Evolutionary conservation across 2,888 invertebrate species (phyloP), one percentile per base, ranked within the genome.

Genomic region (Amphipoea lucens): DNA sequence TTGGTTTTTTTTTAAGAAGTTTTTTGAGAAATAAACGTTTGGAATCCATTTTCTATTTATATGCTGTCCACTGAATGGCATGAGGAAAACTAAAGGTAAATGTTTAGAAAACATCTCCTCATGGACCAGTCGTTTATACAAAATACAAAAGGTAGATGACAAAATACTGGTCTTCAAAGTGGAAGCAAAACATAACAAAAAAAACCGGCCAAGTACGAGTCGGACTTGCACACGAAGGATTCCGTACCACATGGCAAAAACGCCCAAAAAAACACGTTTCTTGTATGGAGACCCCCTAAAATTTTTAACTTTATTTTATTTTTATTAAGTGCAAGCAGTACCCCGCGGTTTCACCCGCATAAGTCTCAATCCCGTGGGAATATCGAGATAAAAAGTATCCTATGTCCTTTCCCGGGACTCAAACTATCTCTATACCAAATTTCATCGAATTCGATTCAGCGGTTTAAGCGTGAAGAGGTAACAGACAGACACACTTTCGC

Each of bases 31-130:
- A 36, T 23, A 23, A 36, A 14, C 9, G 51, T 36, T 36, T 23
- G 4, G 36, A 23, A 51, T 36, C 23, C 29, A 7, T 51, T 51
- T 51, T 23, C 7, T 36, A 51, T 69, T 3, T 45, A 29, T 29
- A 45, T 29, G 29, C 7, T 9, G 29, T 23, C 3, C 70, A 54
- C 23, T 40, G 54, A 54, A 54, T 40, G 57, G n/a, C 40, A 54
- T 17, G 5, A 51, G 36, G 14, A 23, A 36, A 45, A 45, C 45
- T 45, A 45, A 45, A 45, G 1, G 40, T 40, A 20, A 20, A 71
- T 71, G 11, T 71, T 71, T 71, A 57, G 57, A 71, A 71, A 71
- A 71, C 40, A 71, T 71, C n/a, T 57, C 40, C n/a, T 17, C 17
- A 57, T 40, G 23, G 36, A 51, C 7, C 20, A 70, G 23, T 23